Evolutionary conservation across 64 coral and sea anemone species (phyloP).

Genomic region (Acropora tenuis): DNA sequence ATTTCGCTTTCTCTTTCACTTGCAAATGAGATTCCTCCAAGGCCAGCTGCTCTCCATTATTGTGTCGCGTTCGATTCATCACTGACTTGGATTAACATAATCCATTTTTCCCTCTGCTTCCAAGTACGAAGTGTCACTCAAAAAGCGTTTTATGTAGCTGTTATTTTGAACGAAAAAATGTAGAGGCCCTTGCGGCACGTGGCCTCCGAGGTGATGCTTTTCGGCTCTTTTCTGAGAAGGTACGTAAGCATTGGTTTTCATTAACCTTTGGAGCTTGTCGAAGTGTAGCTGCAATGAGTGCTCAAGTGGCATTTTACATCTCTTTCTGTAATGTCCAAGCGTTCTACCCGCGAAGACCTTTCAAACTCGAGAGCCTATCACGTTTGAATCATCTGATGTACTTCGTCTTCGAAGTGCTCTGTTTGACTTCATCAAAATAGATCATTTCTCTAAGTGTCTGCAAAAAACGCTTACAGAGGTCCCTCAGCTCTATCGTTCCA

Average conservation of each 20-base stretch:
- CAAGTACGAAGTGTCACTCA: background rate
- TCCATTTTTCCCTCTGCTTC: background rate
- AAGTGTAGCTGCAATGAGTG: no score
- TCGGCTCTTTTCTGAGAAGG: background rate
- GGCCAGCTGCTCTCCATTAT: background rate
- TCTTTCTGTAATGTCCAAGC: background rate
- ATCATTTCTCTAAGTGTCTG: no score
- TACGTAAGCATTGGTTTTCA: background rate
- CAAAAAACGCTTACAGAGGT: no score
- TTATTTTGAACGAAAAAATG: background rate
- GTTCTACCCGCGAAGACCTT: background rate
- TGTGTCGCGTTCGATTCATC: background rate
- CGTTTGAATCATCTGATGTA: slow-evolving; percentile 17
- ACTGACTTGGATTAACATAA: background rate
- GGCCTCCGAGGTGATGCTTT: background rate
- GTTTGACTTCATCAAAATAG: no score
- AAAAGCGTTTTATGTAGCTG: background rate
- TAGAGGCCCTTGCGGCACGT: background rate
- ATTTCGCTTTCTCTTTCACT: background rate
- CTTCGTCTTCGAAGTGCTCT: background rate
- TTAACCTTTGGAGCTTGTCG: no score
- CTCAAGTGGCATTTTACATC: no score
- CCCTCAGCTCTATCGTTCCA: no score
- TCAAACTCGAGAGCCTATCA: slow-evolving; percentile 34
- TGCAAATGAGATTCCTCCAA: background rate